phyloP scores from a whole-genome alignment of 2,888 invertebrate genomes.

The Leptinotarsa haldemani region DNA sequence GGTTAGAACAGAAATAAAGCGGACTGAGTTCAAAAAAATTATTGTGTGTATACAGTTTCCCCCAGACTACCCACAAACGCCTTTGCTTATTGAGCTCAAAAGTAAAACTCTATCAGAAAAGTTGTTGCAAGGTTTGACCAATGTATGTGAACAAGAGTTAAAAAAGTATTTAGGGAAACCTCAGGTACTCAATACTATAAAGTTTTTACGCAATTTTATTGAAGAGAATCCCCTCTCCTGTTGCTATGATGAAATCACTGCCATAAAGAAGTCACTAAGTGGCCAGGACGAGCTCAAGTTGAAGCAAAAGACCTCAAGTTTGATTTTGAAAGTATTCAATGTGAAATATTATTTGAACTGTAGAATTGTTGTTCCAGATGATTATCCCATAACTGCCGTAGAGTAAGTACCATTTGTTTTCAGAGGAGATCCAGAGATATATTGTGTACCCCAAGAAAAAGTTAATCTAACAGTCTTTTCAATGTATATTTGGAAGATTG shows the following conservation, averaged over 20 bases:
- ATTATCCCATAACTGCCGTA: slow-evolving; percentile 72
- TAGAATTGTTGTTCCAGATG: slow-evolving; percentile 72
- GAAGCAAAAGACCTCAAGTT: slow-evolving; percentile 74
- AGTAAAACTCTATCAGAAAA: slow-evolving; percentile 76
- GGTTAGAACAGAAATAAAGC: slow-evolving; percentile 76
- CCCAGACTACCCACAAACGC: slow-evolving; percentile 71
- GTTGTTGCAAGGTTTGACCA: slow-evolving; percentile 72
- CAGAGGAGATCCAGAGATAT: not conserved
- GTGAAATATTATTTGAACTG: slow-evolving; percentile 72
- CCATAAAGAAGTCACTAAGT: slow-evolving; percentile 69
- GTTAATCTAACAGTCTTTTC: not conserved
- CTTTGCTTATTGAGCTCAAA: slow-evolving; percentile 75
- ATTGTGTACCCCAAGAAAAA: not conserved
- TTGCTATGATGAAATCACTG: slow-evolving; percentile 77
- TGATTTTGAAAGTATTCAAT: slow-evolving; percentile 70
- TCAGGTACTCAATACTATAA: slow-evolving; percentile 71
- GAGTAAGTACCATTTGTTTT: slow-evolving; percentile 61
- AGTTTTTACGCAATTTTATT: slow-evolving; percentile 74
- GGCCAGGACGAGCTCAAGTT: slow-evolving; percentile 72
- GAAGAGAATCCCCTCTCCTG: slow-evolving; percentile 78
- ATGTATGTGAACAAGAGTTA: slow-evolving; percentile 72
- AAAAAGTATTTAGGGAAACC: slow-evolving; percentile 72
- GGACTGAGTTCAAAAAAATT: slow-evolving; percentile 73
- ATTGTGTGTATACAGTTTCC: slow-evolving; percentile 77
- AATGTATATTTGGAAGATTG: not conserved